Evolutionary conservation across 64 coral and sea anemone species (phyloP).

Genomic region (Montipora capricornis): DNA sequence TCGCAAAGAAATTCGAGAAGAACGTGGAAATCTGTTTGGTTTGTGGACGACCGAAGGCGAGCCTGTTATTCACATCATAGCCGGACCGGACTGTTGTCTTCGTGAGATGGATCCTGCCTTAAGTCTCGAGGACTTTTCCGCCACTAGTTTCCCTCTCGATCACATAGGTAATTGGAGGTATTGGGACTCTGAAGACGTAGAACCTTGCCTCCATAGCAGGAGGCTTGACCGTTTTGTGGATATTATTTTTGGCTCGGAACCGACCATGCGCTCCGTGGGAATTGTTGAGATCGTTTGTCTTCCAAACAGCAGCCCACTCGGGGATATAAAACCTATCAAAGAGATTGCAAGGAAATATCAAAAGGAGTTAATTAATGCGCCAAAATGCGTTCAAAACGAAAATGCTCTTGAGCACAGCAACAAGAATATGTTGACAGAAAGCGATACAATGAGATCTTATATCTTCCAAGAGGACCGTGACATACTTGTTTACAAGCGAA

Average conservation of each 20-base stretch:
- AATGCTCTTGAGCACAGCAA: not conserved
- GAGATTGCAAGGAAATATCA: not conserved
- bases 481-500: slow-evolving; percentile 6
- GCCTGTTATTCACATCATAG: slow-evolving; percentile 64
- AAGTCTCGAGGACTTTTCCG: not conserved
- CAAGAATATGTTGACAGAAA: not conserved
- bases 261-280: too few species aligned
- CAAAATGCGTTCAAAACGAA: not conserved
- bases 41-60: slow-evolving; percentile 64
- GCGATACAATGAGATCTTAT: not conserved
- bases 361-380: not conserved
- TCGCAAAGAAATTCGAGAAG: not conserved
- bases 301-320: not conserved
- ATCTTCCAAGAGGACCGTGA: not conserved
- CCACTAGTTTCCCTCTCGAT: not conserved
- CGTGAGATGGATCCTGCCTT: not conserved
- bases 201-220: not conserved
- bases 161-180: not conserved
- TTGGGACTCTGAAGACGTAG: not conserved
- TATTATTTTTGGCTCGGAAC: not conserved
- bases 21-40: slow-evolving; percentile 49
- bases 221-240: not conserved
- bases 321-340: not conserved
- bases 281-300: not conserved
- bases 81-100: not conserved